A percentile compares a stretch with the other conserved stretches of the same genome.
These are phyloP conservation scores for Adelosebastes latens DNA, from an alignment of 2,797 vertebrate genomes.

Conservation along the genomic window DNA sequence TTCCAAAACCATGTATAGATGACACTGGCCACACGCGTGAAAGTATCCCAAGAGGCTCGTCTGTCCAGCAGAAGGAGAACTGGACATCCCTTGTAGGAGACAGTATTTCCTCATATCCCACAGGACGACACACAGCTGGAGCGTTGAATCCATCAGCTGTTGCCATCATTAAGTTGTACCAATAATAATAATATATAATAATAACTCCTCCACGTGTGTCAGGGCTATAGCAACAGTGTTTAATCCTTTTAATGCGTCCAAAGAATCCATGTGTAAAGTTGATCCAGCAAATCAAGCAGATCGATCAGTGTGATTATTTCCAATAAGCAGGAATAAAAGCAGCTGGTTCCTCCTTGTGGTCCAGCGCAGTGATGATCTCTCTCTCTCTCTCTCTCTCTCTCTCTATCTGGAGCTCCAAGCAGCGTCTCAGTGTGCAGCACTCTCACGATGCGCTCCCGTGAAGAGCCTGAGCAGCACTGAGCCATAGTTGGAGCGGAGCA, in stretches of 20 bases:
- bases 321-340: neutral
- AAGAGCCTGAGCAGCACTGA: slow-evolving; percentile 67
- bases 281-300: neutral
- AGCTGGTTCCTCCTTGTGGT: neutral
- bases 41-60: slow-evolving; percentile 41
- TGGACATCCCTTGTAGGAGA: slow-evolving; percentile 21
- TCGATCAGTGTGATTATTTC: slow-evolving; percentile 14
- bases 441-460: slow-evolving; percentile 6
- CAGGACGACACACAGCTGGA: slow-evolving; percentile 1
- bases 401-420: neutral
- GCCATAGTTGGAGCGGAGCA: slow-evolving; percentile 66
- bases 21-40: slow-evolving; percentile 25
- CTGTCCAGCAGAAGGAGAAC: slow-evolving; percentile 20
- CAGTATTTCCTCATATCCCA: slow-evolving; percentile 16
- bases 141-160: slow-evolving; percentile 30
- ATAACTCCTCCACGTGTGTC: slow-evolving; percentile 57
- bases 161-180: slow-evolving; percentile 5
- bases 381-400: neutral
- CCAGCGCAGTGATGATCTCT: slow-evolving; percentile 21
- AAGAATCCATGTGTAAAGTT: slow-evolving; percentile 19
- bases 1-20: neutral
- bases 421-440: neutral
- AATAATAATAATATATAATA: slow-evolving; percentile 3
- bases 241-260: slow-evolving; percentile 43
- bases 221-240: neutral